Evolutionary conservation across 53 echinoderm and acorn worm genomes (phyloP).

Genomic region (Luidia sarsii): DNA sequence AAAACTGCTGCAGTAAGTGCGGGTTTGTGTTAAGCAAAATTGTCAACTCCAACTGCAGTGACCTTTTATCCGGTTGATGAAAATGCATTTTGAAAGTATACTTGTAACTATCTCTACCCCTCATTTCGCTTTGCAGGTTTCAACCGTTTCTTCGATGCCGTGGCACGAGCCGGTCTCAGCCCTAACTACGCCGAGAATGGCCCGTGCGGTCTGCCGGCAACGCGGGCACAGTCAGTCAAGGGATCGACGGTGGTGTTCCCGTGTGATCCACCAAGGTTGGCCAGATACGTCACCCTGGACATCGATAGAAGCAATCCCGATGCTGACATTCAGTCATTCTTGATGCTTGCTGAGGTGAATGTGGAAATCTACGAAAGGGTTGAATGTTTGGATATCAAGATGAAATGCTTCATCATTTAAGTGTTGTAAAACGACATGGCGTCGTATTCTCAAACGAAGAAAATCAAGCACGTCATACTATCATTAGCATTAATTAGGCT

Average conservation of each 20-base stretch:
- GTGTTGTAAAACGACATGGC: too few species aligned
- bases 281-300: constrained; percentile 33
- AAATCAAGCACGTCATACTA: too few species aligned
- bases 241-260: background rate
- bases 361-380: too few species aligned
- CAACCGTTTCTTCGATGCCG: background rate
- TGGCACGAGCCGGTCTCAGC: constrained; percentile 12
- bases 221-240: background rate
- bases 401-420: too few species aligned
- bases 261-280: too few species aligned
- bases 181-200: background rate
- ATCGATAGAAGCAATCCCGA: background rate
- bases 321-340: background rate
- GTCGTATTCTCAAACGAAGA: too few species aligned
- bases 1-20: constrained; percentile 3
- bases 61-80: too few species aligned
- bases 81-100: too few species aligned
- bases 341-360: constrained; percentile 15
- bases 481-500: too few species aligned
- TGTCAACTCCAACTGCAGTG: too few species aligned
- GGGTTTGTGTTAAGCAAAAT: too few species aligned
- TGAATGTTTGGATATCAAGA: too few species aligned
- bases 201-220: constrained; percentile 2
- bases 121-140: background rate
- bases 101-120: background rate